Percentiles rank a stretch among this genome's conserved stretches.
These are phyloP conservation scores for Dolichopus griseipennis DNA, from an alignment of 2,888 invertebrate species.

Conservation along the genomic window DNA sequence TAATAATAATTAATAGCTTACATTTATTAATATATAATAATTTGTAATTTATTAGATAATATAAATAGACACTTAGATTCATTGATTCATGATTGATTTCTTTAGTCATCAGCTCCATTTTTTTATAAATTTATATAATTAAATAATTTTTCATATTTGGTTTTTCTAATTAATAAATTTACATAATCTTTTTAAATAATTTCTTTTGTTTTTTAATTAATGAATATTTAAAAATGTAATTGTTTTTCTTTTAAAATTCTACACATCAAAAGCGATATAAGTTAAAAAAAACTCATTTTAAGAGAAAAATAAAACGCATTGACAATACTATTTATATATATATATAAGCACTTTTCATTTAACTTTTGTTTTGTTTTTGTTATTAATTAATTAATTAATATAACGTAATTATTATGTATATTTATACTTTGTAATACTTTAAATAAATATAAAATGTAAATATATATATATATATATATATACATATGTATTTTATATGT, in stretches of 20 bases:
- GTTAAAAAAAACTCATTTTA: too few species aligned
- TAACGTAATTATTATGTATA: not conserved
- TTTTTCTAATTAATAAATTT: not conserved
- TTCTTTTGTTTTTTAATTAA: not conserved
- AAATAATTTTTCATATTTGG: not conserved
- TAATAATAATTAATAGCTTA: too few species aligned
- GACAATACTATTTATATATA: too few species aligned
- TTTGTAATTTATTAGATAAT: not conserved
- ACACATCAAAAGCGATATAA: not conserved
- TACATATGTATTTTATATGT: too few species aligned
- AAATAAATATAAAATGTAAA: too few species aligned
- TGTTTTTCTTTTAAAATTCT: not conserved
- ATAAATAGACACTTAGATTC: slow-evolving; percentile 2
- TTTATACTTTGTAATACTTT: too few species aligned
- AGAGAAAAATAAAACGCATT: too few species aligned
- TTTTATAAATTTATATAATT: not conserved
- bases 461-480: too few species aligned
- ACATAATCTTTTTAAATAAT: not conserved
- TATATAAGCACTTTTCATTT: not conserved
- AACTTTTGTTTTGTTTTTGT: not conserved
- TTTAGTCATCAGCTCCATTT: not conserved
- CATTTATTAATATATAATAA: not conserved
- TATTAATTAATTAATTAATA: not conserved
- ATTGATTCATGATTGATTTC: not conserved
- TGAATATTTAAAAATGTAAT: not conserved